Evolutionary conservation across 1,140 invertebrate species (phyloP).

Genomic region (Branchinecta lindahli): DNA sequence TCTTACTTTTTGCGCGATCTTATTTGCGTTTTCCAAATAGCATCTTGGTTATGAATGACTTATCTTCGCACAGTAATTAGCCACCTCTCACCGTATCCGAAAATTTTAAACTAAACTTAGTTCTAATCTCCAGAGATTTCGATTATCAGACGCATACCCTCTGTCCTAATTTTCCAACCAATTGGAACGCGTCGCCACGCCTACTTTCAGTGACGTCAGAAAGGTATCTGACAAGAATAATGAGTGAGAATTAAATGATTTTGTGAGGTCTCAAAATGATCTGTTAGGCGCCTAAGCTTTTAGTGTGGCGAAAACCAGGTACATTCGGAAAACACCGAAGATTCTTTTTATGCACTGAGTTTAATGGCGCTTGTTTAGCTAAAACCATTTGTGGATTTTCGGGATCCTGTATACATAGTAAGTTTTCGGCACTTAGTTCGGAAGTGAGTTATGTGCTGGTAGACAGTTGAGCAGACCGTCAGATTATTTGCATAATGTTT

Average conservation of each 20-base stretch:
- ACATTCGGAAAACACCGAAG: background rate
- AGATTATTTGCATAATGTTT: too few relatives aligned
- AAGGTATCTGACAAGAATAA: constrained; percentile 11
- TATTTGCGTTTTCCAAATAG: too few relatives aligned
- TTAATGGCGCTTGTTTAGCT: too few relatives aligned
- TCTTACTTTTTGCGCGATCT: too few relatives aligned
- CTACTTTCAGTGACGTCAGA: background rate
- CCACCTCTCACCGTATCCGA: background rate
- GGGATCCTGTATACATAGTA: too few relatives aligned
- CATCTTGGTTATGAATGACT: too few relatives aligned
- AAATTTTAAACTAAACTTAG: background rate
- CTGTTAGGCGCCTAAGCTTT: constrained; percentile 2
- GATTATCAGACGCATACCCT: background rate
- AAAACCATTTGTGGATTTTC: too few relatives aligned
- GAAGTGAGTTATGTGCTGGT: too few relatives aligned
- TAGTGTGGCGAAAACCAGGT: background rate
- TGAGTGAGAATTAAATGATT: background rate
- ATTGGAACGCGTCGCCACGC: background rate
- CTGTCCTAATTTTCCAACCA: background rate
- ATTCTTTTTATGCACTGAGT: too few relatives aligned
- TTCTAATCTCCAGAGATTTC: background rate
- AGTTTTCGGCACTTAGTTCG: too few relatives aligned
- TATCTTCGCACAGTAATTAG: background rate
- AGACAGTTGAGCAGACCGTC: too few relatives aligned
- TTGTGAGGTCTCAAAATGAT: constrained; percentile 8